Evolutionary conservation across 2,113 vertebrate species (phyloP).

Genomic region (Chiloscyllium plagiosum): DNA sequence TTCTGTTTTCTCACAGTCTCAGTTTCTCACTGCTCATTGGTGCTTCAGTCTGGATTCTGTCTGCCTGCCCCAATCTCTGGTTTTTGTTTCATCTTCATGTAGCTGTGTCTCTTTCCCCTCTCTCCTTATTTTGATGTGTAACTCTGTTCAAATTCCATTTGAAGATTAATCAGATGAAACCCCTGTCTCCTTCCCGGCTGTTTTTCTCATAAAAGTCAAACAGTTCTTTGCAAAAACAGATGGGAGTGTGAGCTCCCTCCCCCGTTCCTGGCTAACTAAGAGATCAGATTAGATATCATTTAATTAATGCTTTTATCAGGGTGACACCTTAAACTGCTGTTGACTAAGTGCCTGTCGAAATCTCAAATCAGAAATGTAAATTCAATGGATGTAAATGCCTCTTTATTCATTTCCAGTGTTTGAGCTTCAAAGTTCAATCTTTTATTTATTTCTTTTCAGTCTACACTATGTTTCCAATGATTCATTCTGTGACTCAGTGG

Average conservation of each 20-base stretch:
- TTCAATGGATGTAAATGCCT: neutral
- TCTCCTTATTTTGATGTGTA: neutral
- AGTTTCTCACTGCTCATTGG: no score
- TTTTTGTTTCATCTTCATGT: neutral
- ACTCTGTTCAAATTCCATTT: neutral
- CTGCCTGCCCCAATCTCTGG: no score
- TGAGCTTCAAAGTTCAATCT: neutral
- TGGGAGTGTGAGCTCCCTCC: neutral
- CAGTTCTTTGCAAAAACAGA: neutral
- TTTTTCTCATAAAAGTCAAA: neutral
- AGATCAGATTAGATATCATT: neutral
- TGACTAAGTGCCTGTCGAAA: neutral
- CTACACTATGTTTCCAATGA: neutral
- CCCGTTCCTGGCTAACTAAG: neutral
- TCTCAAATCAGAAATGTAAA: conserved; percentile 16
- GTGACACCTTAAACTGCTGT: neutral
- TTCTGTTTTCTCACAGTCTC: neutral
- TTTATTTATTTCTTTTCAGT: neutral
- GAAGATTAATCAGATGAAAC: neutral
- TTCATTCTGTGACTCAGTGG: conserved; percentile 25
- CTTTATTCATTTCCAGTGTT: neutral
- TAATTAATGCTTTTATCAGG: conserved; percentile 20
- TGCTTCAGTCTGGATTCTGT: no score
- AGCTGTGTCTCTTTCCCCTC: neutral
- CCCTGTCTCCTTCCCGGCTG: neutral